phyloP scores from a whole-genome alignment of 1,140 invertebrate species.

The Manduca sexta region DNA sequence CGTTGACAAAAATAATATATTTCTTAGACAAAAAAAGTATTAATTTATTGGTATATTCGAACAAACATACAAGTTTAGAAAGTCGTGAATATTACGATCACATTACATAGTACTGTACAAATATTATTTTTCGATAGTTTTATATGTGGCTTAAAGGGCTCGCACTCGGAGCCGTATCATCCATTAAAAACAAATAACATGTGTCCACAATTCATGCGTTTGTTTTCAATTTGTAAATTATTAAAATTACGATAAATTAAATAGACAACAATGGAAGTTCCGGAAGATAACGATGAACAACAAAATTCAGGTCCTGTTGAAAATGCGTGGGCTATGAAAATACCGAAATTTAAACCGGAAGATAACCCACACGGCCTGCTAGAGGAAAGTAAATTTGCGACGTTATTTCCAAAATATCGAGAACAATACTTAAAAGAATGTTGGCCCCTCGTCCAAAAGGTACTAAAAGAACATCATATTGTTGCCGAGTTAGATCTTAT shows the following conservation, averaged over 20 bases:
- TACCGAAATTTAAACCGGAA: conserved; percentile 91
- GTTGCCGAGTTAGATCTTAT: conserved; percentile 95
- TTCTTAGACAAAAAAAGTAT: too few species aligned
- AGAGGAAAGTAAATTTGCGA: conserved; percentile 82
- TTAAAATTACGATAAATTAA: too few species aligned
- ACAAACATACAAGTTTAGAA: background rate
- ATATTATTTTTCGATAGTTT: background rate
- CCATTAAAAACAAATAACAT: background rate
- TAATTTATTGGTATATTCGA: background rate
- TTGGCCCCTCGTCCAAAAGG: conserved; percentile 95
- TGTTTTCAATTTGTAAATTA: too few species aligned
- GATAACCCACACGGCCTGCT: conserved; percentile 90
- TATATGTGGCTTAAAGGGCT: too few species aligned
- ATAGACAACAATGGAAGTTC: conserved; percentile 23
- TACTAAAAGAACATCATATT: conserved; percentile 83
- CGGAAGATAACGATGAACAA: conserved; percentile 23
- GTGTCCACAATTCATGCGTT: background rate
- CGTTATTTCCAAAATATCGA: conserved; percentile 87
- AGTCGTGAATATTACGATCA: background rate
- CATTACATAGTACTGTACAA: background rate
- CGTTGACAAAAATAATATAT: too few species aligned
- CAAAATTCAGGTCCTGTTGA: conserved; percentile 75
- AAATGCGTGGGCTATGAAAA: conserved; percentile 92
- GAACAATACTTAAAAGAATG: conserved; percentile 97
- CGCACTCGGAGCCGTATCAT: too few species aligned